Conservation (phyloP, 2,888 invertebrate species). For the Aleiodes alternator region DNA sequence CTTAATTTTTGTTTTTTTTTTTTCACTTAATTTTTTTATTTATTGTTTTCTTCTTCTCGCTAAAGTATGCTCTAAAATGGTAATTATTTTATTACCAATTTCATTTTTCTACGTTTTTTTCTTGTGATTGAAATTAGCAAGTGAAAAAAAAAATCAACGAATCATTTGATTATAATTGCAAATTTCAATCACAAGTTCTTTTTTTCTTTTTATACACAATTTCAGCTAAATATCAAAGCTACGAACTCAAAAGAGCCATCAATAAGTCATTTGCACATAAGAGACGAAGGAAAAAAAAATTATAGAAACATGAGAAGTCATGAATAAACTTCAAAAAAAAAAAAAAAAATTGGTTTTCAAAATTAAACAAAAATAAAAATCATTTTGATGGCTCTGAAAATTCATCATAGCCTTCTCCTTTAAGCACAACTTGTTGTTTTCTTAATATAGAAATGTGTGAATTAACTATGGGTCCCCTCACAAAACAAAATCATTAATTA, state of each 20-base stretch:
- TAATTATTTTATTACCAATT: constrained; percentile 16
- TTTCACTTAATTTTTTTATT: constrained; percentile 6
- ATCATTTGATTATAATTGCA: neutral
- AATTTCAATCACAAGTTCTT: neutral
- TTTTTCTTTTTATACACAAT: constrained; percentile 17
- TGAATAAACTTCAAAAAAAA: neutral
- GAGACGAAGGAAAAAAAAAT: neutral
- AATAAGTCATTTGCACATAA: constrained; percentile 15
- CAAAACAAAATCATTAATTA: constrained; percentile 18
- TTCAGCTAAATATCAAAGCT: constrained; percentile 26
- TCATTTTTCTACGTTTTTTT: constrained; percentile 14
- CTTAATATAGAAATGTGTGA: constrained; percentile 22
- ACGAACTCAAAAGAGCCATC: constrained; percentile 32
- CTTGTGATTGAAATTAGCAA: neutral
- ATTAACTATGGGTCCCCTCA: constrained; percentile 27
- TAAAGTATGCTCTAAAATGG: constrained; percentile 26
- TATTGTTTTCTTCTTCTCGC: constrained; percentile 17
- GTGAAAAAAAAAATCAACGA: neutral
- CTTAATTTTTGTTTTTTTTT: neutral
- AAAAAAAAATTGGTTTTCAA: neutral
- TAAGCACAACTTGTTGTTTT: constrained; percentile 26
- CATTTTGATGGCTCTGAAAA: constrained; percentile 11
- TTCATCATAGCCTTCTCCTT: constrained; percentile 2
- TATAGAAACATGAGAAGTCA: neutral
- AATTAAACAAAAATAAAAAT: neutral